Evolutionary conservation across 92 coral and sea anemone species (phyloP).

Genomic region (Porites lobata): DNA sequence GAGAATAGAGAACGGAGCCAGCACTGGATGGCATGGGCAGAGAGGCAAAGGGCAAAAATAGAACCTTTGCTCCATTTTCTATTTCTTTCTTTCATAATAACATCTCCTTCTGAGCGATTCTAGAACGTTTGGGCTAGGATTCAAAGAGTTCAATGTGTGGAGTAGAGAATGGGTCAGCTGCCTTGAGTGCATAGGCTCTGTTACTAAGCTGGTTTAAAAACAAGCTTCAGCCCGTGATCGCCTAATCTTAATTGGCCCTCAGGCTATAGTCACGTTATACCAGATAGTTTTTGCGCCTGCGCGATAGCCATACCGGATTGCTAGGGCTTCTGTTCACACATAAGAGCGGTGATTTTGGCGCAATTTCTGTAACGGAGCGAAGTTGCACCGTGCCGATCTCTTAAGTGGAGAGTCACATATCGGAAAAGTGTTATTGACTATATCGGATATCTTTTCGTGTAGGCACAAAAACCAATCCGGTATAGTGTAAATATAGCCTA

Average conservation of each 20-base stretch:
- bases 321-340: no score
- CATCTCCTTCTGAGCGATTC: not conserved
- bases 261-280: not conserved
- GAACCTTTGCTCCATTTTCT: not conserved
- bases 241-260: not conserved
- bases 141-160: not conserved
- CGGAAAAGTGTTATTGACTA: no score
- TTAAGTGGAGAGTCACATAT: no score
- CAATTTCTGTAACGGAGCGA: no score
- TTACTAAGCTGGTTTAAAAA: not conserved
- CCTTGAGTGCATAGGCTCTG: not conserved
- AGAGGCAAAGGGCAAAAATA: not conserved
- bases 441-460: no score
- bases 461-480: no score
- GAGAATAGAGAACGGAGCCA: not conserved
- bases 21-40: not conserved
- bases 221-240: not conserved
- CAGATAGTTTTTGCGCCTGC: no score
- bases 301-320: no score
- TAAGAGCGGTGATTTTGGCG: no score
- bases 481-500: no score
- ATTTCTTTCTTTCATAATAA: slow-evolving; percentile 16
- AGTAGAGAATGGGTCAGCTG: not conserved
- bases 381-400: no score
- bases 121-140: not conserved